Evolutionary conservation across 2,113 vertebrate species (phyloP).

Genomic region (Alethe diademata): DNA sequence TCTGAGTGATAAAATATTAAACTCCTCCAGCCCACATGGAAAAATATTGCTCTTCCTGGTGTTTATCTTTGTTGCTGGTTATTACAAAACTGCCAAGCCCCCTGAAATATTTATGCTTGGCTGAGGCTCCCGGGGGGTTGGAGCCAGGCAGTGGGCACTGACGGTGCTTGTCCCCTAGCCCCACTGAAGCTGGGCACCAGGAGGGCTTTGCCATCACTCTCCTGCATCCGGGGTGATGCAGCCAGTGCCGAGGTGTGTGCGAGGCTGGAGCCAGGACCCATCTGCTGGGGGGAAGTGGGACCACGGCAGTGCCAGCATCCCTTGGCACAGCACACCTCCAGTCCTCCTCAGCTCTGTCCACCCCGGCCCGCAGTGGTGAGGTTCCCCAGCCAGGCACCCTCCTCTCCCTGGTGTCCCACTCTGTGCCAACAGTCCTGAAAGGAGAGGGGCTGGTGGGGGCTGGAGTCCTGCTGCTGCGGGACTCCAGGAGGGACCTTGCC

Average conservation of each 20-base stretch:
- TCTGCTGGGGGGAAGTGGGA: fast-evolving
- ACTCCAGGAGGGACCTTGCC: background rate
- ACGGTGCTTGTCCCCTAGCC: background rate
- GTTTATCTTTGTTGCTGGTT: conserved; percentile 64
- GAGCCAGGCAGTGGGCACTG: background rate
- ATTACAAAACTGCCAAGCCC: conserved; percentile 59
- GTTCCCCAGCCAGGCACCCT: background rate
- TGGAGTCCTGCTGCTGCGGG: background rate
- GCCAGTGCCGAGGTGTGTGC: fast-evolving
- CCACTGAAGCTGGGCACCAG: background rate
- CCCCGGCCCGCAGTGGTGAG: fast-evolving
- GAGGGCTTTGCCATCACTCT: background rate
- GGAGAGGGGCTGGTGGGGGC: fast-evolving
- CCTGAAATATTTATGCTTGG: conserved; percentile 63
- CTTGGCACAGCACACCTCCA: fast-evolving
- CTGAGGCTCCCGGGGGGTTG: background rate
- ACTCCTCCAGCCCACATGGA: conserved; percentile 59
- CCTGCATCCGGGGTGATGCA: background rate
- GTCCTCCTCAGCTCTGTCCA: no score
- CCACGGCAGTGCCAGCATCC: background rate
- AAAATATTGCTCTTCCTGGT: conserved; percentile 58
- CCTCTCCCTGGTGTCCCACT: fast-evolving
- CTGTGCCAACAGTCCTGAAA: background rate
- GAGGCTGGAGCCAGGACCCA: background rate
- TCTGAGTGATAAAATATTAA: conserved; percentile 71